phyloP scores from a whole-genome alignment of 2,797 vertebrate genomes.

The Rachycentron canadum region DNA sequence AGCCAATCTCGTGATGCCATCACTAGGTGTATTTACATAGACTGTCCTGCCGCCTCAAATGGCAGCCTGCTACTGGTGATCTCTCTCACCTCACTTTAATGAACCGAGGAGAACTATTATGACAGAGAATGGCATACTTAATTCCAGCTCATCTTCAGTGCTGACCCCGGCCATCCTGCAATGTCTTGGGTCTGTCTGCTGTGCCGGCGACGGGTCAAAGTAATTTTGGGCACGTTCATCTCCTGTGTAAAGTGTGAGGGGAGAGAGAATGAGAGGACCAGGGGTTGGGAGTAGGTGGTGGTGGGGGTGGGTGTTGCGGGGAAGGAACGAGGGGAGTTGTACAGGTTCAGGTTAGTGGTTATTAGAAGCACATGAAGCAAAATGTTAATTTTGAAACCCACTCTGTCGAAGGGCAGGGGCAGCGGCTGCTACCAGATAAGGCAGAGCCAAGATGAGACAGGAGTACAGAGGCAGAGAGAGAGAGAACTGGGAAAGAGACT shows the following conservation, averaged over 20 bases:
- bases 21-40: conserved; percentile 87
- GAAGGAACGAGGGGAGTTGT: conserved; percentile 58
- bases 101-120: conserved; percentile 96
- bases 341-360: conserved; percentile 92
- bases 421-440: conserved; percentile 91
- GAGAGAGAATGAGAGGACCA: conserved; percentile 64
- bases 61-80: conserved; percentile 87
- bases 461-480: conserved; percentile 72
- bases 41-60: conserved; percentile 75
- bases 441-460: conserved; percentile 76
- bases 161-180: conserved; percentile 89
- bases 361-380: conserved; percentile 99
- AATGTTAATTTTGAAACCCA: conserved; percentile 99
- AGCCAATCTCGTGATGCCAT: conserved; percentile 75
- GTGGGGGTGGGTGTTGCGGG: neutral
- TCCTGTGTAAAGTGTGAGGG: conserved; percentile 92
- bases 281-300: conserved; percentile 48
- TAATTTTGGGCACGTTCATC: conserved; percentile 95
- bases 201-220: conserved; percentile 93
- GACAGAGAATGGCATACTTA: conserved; percentile 97
- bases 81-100: conserved; percentile 96
- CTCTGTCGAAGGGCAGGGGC: conserved; percentile 87
- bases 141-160: conserved; percentile 96
- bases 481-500: conserved; percentile 65
- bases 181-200: conserved; percentile 95